A percentile compares a stretch with the other conserved stretches of the same genome.
Evolutionary conservation across 2,797 vertebrate genomes (phyloP).

Genomic region (Sparus aurata): DNA sequence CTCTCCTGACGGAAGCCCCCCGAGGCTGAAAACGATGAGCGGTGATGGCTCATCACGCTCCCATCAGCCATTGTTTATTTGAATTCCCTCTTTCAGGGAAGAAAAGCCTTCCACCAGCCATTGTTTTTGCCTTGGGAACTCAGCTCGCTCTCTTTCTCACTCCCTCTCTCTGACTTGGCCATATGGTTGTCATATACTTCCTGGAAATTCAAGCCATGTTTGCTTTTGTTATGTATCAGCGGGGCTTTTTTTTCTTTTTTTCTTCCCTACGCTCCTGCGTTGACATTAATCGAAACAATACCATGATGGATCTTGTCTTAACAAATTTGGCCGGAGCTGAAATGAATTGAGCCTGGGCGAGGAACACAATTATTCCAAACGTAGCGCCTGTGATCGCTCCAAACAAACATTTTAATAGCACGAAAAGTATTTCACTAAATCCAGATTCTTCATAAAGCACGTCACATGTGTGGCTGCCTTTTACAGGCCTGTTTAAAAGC

Average conservation of each 20-base stretch:
- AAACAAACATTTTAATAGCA: conserved; percentile 50
- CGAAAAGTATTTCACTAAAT: conserved; percentile 26
- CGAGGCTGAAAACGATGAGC: conserved; percentile 47
- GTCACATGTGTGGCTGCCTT: conserved; percentile 49
- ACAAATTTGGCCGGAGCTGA: conserved; percentile 46
- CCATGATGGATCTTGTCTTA: conserved; percentile 62
- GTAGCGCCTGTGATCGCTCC: conserved; percentile 48
- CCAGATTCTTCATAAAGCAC: conserved; percentile 59
- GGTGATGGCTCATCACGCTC: conserved; percentile 64
- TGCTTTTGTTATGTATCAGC: conserved; percentile 61
- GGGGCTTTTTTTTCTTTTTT: conserved; percentile 19
- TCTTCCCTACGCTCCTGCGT: conserved; percentile 23
- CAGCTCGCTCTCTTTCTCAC: conserved; percentile 34
- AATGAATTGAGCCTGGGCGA: conserved; percentile 33
- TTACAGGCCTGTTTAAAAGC: conserved; percentile 49
- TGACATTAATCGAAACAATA: conserved; percentile 79
- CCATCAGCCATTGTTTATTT: conserved; percentile 78
- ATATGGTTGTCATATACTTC: conserved; percentile 79
- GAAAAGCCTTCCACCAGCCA: conserved; percentile 56
- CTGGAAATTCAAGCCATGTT: conserved; percentile 76
- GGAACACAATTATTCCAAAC: conserved; percentile 42
- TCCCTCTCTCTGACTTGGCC: conserved; percentile 47
- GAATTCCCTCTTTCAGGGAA: conserved; percentile 58
- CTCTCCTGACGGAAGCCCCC: conserved; percentile 43
- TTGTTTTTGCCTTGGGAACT: conserved; percentile 70